These are phyloP conservation scores for Pseudochaenichthys georgianus DNA, from an alignment of 2,797 vertebrate species.

Conservation along the genomic window DNA sequence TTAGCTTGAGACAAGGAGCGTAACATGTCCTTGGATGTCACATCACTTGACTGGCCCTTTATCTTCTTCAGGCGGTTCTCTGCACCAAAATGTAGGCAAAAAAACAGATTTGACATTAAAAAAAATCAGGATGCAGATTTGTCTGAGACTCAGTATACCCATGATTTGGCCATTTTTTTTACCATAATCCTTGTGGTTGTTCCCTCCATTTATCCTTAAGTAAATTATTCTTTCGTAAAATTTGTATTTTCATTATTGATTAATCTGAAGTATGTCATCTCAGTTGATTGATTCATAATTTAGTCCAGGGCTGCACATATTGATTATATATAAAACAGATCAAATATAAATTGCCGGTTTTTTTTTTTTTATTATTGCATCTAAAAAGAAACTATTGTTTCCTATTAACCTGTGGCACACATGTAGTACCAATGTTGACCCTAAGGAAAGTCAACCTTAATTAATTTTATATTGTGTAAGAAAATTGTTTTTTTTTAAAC, in stretches of 20 bases:
- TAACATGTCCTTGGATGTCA: conserved; percentile 97
- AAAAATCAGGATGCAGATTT: too few relatives aligned
- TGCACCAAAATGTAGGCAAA: conserved; percentile 61
- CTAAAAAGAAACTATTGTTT: too few relatives aligned
- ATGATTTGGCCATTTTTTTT: neutral
- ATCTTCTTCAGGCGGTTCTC: conserved; percentile 95
- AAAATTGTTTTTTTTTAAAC: too few relatives aligned
- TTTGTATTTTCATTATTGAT: neutral
- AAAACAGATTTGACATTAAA: neutral
- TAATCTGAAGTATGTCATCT: neutral
- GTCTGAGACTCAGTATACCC: neutral
- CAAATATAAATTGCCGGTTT: too few relatives aligned
- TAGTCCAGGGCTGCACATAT: too few relatives aligned
- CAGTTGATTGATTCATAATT: neutral
- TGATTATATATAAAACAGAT: too few relatives aligned
- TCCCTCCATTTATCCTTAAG: neutral
- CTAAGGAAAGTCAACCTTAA: too few relatives aligned
- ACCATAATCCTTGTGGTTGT: neutral
- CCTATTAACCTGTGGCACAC: too few relatives aligned
- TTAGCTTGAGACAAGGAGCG: conserved; percentile 93
- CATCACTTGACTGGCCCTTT: conserved; percentile 92
- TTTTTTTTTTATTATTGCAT: too few relatives aligned
- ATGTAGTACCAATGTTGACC: too few relatives aligned
- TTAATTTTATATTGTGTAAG: too few relatives aligned
- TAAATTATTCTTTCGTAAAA: neutral